Conservation (phyloP, 2,888 invertebrate genomes). For the Caenorhabditis japonica region DNA sequence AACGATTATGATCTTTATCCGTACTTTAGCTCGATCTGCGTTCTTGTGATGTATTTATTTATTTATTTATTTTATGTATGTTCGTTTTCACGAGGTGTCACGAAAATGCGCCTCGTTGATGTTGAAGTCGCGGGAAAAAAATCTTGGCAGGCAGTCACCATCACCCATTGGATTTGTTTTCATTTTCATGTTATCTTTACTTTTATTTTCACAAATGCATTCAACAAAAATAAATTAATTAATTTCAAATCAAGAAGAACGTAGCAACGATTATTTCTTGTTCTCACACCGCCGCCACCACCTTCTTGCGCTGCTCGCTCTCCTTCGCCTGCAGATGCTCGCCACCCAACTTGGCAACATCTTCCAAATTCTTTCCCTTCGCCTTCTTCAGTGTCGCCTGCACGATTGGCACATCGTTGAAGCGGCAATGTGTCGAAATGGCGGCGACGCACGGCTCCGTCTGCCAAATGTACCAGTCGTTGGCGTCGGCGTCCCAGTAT, state of each 20-base stretch:
- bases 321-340: conserved; percentile 26
- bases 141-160: no score
- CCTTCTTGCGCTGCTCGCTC: conserved; percentile 41
- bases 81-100: no score
- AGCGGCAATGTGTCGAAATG: conserved; percentile 75
- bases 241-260: conserved; percentile 4
- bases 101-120: no score
- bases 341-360: conserved; percentile 13
- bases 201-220: conserved; percentile 13
- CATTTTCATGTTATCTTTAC: conserved; percentile 5
- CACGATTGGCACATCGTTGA: conserved; percentile 70
- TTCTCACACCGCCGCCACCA: no score
- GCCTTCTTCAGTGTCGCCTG: conserved; percentile 14
- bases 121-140: no score
- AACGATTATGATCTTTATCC: conserved; percentile 23
- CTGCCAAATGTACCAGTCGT: conserved; percentile 74
- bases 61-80: background rate
- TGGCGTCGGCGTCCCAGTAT: conserved; percentile 61
- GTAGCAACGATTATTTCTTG: no score
- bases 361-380: conserved; percentile 31
- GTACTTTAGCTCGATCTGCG: conserved; percentile 41
- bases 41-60: conserved; percentile 9
- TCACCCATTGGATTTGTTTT: no score
- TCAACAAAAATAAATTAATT: conserved; percentile 19
- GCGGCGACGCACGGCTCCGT: conserved; percentile 72